phyloP scores from a whole-genome alignment of 2,888 invertebrate species.

The Sabatieria punctata region DNA sequence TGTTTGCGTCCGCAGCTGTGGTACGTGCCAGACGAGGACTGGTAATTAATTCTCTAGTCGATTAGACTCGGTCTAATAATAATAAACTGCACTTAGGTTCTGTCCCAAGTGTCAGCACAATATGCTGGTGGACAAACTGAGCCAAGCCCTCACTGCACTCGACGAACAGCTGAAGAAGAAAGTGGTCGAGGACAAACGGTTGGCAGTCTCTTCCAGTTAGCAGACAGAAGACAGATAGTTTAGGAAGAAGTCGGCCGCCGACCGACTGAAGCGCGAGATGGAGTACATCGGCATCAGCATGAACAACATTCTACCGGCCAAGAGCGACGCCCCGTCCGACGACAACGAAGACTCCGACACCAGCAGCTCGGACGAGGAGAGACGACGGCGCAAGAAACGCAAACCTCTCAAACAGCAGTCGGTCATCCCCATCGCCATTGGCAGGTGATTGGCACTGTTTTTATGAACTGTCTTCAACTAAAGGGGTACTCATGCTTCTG shows the following conservation, averaged over 20 bases:
- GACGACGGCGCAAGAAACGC: constrained; percentile 7
- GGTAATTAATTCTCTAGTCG: no score
- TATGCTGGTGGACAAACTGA: constrained; percentile 51
- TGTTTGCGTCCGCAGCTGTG: constrained; percentile 80
- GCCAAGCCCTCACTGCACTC: constrained; percentile 46
- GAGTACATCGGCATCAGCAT: constrained; percentile 57
- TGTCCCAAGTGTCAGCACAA: constrained; percentile 94
- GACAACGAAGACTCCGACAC: constrained; percentile 46
- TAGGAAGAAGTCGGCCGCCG: constrained; percentile 8
- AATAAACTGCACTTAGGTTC: no score
- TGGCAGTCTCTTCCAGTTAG: background rate
- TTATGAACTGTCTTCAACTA: no score
- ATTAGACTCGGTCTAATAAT: no score
- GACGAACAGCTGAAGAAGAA: constrained; percentile 33
- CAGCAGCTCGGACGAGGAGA: no score
- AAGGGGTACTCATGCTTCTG: no score
- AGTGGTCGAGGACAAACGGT: constrained; percentile 52
- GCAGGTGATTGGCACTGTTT: no score
- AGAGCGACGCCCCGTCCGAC: constrained; percentile 38
- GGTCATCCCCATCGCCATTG: no score
- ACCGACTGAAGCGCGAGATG: constrained; percentile 37
- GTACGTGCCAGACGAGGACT: constrained; percentile 87
- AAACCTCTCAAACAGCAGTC: no score
- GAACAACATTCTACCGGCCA: constrained; percentile 46
- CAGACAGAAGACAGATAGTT: constrained; percentile 5